Evolutionary conservation across 2,113 vertebrate species (phyloP).

Genomic region (Lynx canadensis): DNA sequence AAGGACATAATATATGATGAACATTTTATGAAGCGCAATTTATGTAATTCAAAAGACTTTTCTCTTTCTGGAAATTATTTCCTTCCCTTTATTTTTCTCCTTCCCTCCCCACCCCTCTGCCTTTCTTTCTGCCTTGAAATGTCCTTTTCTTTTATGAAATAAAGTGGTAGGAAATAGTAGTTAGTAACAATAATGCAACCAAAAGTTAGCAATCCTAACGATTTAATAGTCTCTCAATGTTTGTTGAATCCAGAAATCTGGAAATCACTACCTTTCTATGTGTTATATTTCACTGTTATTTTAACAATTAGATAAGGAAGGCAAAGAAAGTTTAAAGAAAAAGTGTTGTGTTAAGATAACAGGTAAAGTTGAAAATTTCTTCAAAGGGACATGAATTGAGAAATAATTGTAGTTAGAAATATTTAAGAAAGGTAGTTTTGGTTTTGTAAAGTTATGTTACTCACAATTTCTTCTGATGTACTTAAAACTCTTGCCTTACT

Average conservation of each 20-base stretch:
- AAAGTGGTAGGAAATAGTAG: not conserved
- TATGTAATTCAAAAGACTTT: constrained; percentile 12
- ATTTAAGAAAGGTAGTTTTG: constrained; percentile 12
- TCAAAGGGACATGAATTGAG: not conserved
- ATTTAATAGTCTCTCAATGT: not conserved
- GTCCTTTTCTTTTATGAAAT: constrained; percentile 26
- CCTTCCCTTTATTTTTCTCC: not conserved
- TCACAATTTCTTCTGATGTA: not conserved
- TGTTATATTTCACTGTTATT: not conserved
- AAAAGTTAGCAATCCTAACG: not conserved
- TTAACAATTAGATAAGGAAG: not conserved
- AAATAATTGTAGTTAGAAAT: constrained; percentile 22
- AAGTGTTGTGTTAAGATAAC: constrained; percentile 3
- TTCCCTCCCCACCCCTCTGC: not conserved
- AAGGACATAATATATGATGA: not conserved
- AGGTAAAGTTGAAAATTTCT: not conserved
- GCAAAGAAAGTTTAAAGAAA: not conserved
- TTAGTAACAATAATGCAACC: not conserved
- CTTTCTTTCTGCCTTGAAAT: not conserved
- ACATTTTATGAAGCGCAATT: not conserved
- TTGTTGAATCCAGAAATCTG: constrained; percentile 2
- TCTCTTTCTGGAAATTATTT: not conserved
- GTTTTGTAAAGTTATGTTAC: not conserved
- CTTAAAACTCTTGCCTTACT: not conserved
- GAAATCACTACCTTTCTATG: not conserved